Evolutionary conservation across 35 echinoderm and acorn worm genomes (phyloP), one percentile per base, ranked within the genome.

Genomic region (Amphiura filiformis): DNA sequence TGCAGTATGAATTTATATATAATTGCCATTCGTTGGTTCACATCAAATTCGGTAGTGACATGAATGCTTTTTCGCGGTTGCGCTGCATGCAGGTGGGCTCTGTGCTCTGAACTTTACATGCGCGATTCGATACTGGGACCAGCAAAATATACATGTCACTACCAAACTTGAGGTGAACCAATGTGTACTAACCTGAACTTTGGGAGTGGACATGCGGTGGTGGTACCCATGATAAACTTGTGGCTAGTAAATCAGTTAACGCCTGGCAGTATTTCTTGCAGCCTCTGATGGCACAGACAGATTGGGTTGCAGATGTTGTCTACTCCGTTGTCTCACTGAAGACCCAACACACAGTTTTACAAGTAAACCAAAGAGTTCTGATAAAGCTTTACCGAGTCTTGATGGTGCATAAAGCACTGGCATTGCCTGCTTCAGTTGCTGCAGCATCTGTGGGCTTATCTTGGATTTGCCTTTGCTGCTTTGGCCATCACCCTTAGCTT

Each of bases 151-250:
- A n/a, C n/a, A n/a, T n/a, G n/a, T n/a, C n/a, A n/a, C n/a, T n/a
- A n/a, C n/a, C n/a, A n/a, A n/a, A n/a, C n/a, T n/a, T n/a, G n/a
- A n/a, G n/a, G n/a, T n/a, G n/a, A n/a, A n/a, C n/a, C n/a, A n/a
- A n/a, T n/a, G n/a, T n/a, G n/a, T n/a, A 77, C 87, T 52, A 31
- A 99, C 96, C 96, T 99, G 89, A 99, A 99, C 85, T 94, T 99
- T 34, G 96, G 96, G 18, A 94, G 84, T 77, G 96, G 89, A 80
- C 87, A 89, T 34, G 82, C 61, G 89, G 86, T 0, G 96, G 96
- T 35, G 96, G 96, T 57, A 84, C 65, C 96, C 96, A 99, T 65
- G 90, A 91, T 32, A 99, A 52, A 76, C 96, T 94, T 41, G 79
- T 92, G n/a, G 87, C 79, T 38, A 99, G 90, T 32, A 99, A 40